A percentile compares a stretch with the other conserved stretches of the same genome.
These are phyloP conservation scores for Ameiurus melas DNA, from an alignment of 2,113 vertebrate species.

Conservation along the genomic window DNA sequence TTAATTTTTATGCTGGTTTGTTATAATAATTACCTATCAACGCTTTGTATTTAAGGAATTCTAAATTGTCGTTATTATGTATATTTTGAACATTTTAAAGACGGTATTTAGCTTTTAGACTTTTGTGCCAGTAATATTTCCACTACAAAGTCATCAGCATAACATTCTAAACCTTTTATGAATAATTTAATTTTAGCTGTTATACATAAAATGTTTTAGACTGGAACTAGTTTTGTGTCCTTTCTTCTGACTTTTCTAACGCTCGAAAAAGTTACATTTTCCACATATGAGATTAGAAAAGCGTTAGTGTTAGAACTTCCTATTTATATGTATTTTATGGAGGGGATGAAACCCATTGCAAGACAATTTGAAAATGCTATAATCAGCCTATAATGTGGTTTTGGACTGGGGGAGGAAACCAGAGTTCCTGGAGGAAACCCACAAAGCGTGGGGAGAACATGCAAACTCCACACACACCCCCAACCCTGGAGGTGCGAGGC, in stretches of 20 bases:
- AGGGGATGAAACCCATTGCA: no score
- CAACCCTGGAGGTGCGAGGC: no score
- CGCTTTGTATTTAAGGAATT: neutral
- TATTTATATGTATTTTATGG: neutral
- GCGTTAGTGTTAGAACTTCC: neutral
- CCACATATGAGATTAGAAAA: neutral
- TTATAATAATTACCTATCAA: neutral
- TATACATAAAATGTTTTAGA: slow-evolving; percentile 6
- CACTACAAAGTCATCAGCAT: neutral
- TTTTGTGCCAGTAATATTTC: slow-evolving; percentile 11
- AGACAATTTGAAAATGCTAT: no score
- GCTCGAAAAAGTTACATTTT: neutral
- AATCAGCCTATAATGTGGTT: no score
- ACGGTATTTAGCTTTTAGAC: neutral
- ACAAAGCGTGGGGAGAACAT: no score
- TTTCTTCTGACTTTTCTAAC: neutral
- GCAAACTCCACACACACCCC: no score
- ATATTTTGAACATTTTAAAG: slow-evolving; percentile 7
- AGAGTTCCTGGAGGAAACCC: no score
- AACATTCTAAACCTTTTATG: neutral
- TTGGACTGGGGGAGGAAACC: no score
- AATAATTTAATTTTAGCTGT: neutral
- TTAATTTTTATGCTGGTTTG: slow-evolving; percentile 6
- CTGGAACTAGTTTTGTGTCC: neutral
- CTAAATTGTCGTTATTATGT: neutral